Evolutionary conservation across 2,113 vertebrate genomes (phyloP).

Genomic region (Mormoops blainvillei): DNA sequence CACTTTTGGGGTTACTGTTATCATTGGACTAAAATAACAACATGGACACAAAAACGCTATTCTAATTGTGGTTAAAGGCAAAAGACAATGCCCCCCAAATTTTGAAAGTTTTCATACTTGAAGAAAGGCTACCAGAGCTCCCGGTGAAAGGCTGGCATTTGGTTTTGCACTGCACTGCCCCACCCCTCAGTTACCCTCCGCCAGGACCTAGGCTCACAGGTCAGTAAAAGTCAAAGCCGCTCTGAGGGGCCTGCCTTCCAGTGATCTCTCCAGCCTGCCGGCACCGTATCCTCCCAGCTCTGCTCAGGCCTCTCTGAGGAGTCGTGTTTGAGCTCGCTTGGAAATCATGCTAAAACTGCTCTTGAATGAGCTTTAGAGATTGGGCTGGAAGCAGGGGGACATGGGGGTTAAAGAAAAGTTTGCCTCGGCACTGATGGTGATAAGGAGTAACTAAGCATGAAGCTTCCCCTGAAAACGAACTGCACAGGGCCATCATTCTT

Average conservation of each 20-base stretch:
- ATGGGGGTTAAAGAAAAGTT: background rate
- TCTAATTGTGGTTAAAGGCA: background rate
- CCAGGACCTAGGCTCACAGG: rapidly evolving
- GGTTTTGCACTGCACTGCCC: rapidly evolving
- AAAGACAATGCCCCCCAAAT: background rate
- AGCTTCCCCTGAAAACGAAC: background rate
- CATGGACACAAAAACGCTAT: background rate
- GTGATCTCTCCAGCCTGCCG: background rate
- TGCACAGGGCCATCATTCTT: rapidly evolving
- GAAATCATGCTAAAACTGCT: background rate
- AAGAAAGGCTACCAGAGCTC: background rate
- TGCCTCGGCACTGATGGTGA: background rate
- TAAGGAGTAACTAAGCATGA: background rate
- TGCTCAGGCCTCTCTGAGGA: too few relatives aligned
- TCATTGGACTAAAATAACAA: background rate
- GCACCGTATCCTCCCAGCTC: background rate
- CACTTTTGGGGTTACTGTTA: background rate
- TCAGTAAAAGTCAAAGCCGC: background rate
- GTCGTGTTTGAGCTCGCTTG: background rate
- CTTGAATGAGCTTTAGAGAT: background rate
- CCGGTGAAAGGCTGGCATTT: background rate
- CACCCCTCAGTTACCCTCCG: background rate
- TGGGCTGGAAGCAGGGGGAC: background rate
- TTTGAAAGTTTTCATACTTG: background rate
- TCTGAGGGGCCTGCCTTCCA: background rate